These are phyloP conservation scores for Spodoptera litura DNA, from an alignment of 1,140 invertebrate genomes.

Conservation along the genomic window DNA sequence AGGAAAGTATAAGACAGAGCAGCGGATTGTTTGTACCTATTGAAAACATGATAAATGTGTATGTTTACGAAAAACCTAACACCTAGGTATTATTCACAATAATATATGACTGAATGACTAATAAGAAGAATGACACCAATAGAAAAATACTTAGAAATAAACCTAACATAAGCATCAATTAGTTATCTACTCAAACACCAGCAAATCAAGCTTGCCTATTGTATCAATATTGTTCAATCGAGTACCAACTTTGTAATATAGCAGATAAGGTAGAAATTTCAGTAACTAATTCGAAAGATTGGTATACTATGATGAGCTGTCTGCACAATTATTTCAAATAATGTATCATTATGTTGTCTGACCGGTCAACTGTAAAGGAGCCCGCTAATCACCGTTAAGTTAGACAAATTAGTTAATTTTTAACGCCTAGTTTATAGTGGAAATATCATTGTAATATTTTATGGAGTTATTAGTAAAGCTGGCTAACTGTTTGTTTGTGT, in stretches of 20 bases:
- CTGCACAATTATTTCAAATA: not conserved
- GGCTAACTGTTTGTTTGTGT: no score
- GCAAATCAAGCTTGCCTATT: no score
- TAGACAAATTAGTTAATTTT: constrained; percentile 25
- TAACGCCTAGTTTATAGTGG: not conserved
- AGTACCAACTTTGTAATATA: no score
- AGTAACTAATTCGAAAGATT: no score
- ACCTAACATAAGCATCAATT: not conserved
- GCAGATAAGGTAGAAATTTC: no score
- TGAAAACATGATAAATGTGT: no score
- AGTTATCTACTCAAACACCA: not conserved
- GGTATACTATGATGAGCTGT: no score
- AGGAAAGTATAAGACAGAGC: no score
- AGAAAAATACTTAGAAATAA: not conserved
- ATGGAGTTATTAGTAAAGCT: not conserved
- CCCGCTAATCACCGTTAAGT: constrained; percentile 15
- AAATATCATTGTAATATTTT: not conserved
- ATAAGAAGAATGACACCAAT: not conserved
- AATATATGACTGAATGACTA: not conserved
- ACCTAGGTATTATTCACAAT: no score
- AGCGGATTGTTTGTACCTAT: no score
- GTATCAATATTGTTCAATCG: no score
- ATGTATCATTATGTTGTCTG: not conserved
- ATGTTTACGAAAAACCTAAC: no score
- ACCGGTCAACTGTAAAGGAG: not conserved